phyloP scores from a whole-genome alignment of 2,113 vertebrate genomes.

The Heptranchias perlo region DNA sequence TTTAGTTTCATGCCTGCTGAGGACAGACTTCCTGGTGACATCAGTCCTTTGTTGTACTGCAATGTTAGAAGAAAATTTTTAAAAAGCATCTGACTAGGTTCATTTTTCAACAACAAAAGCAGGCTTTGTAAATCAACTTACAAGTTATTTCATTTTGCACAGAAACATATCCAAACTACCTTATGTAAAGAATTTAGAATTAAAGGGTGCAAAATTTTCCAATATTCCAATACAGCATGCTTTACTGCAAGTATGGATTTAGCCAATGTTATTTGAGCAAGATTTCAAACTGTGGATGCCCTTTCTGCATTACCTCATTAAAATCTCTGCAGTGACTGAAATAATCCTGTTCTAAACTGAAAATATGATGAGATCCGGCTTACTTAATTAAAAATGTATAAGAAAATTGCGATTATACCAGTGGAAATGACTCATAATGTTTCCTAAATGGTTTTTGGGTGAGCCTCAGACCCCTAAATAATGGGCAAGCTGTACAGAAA shows the following conservation, averaged over 20 bases:
- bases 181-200: neutral
- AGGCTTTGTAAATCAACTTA: neutral
- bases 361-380: neutral
- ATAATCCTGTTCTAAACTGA: neutral
- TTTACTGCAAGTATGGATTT: neutral
- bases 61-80: no score
- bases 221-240: neutral
- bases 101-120: no score
- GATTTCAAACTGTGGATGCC: neutral
- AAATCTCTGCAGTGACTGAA: neutral
- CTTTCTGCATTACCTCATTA: neutral
- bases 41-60: neutral
- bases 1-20: neutral
- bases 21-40: neutral
- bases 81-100: no score
- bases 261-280: neutral
- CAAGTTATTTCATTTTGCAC: neutral
- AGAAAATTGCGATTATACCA: neutral
- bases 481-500: neutral
- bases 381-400: neutral
- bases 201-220: neutral
- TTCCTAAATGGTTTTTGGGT: neutral
- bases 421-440: neutral
- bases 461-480: neutral
- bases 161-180: neutral